phyloP scores from a whole-genome alignment of 1,140 invertebrate genomes.

The Drosophila takahashii region DNA sequence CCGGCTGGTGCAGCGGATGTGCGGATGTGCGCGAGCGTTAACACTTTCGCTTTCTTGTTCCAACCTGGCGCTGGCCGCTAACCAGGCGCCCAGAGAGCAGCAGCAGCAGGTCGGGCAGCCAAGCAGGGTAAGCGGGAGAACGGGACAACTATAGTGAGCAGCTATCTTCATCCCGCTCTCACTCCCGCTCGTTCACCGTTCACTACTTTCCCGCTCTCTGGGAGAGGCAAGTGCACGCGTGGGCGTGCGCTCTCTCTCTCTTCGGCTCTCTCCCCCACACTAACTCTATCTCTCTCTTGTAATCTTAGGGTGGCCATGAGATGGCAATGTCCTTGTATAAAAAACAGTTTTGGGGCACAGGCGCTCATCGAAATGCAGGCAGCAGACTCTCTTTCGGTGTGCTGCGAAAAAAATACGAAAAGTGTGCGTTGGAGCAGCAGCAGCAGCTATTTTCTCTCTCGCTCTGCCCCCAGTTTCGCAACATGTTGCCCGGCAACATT shows the following conservation, averaged over 20 bases:
- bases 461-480: conserved; percentile 13
- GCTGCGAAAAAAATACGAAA: not conserved
- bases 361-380: conserved; percentile 53
- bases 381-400: conserved; percentile 4
- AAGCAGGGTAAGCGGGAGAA: conserved; percentile 16
- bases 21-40: conserved; percentile 37
- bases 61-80: conserved; percentile 83
- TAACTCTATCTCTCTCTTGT: conserved; percentile 7
- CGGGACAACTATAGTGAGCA: not conserved
- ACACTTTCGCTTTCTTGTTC: conserved; percentile 85
- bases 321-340: conserved; percentile 82
- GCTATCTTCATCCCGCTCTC: conserved; percentile 31
- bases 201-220: conserved; percentile 1
- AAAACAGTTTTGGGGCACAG: conserved; percentile 78
- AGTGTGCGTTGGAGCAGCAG: not conserved
- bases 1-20: not conserved
- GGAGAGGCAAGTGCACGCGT: not conserved
- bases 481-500: conserved; percentile 36
- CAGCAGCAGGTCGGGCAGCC: conserved; percentile 20
- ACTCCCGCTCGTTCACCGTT: not conserved
- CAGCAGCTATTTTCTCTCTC: not conserved
- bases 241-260: conserved; percentile 9
- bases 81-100: conserved; percentile 70
- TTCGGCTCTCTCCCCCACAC: no score
- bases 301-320: conserved; percentile 44